A percentile compares a stretch with the other conserved stretches of the same genome.
Evolutionary conservation across 2,113 vertebrate species (phyloP).

Genomic region (Oreamnos americanus): DNA sequence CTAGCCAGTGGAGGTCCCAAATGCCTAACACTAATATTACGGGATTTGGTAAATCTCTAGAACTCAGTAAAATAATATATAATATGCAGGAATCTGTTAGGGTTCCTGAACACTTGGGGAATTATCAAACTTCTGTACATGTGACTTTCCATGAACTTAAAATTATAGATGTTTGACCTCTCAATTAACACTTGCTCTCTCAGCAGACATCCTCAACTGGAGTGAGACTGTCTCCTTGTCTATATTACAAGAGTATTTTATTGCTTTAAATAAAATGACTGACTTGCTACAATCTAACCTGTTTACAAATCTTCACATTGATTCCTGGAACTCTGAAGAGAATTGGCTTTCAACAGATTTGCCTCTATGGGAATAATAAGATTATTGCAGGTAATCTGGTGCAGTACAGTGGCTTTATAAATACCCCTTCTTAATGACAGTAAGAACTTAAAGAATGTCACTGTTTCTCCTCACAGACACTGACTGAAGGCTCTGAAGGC

Average conservation of each 20-base stretch:
- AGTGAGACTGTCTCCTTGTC: neutral
- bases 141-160: neutral
- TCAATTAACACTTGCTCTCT: neutral
- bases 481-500: neutral
- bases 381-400: neutral
- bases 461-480: neutral
- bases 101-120: neutral
- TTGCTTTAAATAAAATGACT: neutral
- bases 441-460: neutral
- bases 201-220: neutral
- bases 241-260: neutral
- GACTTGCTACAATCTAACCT: neutral
- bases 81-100: neutral
- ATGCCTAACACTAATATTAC: neutral
- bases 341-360: neutral
- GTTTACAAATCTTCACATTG: neutral
- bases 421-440: neutral
- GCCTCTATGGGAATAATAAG: neutral
- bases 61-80: constrained; percentile 9
- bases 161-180: neutral
- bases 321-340: neutral
- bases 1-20: neutral
- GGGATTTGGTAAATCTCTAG: neutral
- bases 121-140: neutral
- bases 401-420: neutral